Evolutionary conservation across 2,113 vertebrate species (phyloP).

Genomic region (Columba janthina): DNA sequence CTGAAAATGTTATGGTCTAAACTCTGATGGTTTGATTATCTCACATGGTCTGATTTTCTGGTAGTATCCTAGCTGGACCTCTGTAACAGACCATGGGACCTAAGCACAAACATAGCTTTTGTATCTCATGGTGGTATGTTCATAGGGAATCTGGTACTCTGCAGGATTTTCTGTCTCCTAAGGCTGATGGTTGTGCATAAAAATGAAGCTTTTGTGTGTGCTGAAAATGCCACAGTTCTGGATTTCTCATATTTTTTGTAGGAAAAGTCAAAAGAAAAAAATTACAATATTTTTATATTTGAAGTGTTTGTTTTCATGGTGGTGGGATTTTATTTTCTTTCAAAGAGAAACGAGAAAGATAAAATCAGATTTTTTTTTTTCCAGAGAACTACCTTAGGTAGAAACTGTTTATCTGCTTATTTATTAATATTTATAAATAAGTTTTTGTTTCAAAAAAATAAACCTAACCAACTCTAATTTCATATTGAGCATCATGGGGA

Average conservation of each 20-base stretch:
- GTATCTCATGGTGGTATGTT: not conserved
- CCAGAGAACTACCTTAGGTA: not conserved
- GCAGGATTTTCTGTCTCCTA: not conserved
- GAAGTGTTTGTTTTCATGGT: not conserved
- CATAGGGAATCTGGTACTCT: not conserved
- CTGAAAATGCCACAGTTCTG: not conserved
- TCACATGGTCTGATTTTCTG: not conserved
- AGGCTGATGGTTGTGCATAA: not conserved
- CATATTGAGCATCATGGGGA: not conserved
- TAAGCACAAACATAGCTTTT: not conserved
- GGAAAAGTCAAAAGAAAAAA: not conserved
- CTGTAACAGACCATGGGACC: not conserved
- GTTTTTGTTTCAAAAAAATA: not conserved
- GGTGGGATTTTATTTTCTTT: not conserved
- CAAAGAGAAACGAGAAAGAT: not conserved
- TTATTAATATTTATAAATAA: not conserved
- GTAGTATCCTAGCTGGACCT: not conserved
- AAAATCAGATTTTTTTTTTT: not conserved
- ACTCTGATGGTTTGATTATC: not conserved
- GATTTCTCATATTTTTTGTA: not conserved
- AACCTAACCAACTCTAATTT: not conserved
- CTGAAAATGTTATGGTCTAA: not conserved
- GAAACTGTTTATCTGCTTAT: not conserved
- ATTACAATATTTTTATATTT: not conserved
- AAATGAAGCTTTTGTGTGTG: not conserved